Conservation (phyloP, 2,113 vertebrate species). For the Garra rufa region DNA sequence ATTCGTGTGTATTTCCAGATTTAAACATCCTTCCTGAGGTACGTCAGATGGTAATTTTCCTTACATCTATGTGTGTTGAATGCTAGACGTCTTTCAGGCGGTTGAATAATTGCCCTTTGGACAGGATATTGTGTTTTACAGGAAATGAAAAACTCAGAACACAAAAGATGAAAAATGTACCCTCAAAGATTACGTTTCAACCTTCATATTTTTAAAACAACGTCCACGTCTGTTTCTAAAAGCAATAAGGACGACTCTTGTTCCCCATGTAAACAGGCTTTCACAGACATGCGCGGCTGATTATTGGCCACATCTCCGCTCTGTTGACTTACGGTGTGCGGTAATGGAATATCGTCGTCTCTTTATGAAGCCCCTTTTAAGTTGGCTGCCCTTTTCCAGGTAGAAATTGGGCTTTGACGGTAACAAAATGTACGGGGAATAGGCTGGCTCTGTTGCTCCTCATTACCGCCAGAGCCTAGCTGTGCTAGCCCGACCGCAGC, state of each 20-base stretch:
- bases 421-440: constrained; percentile 49
- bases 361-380: constrained; percentile 60
- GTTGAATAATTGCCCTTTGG: constrained; percentile 32
- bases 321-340: constrained; percentile 30
- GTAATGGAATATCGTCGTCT: constrained; percentile 54
- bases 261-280: constrained; percentile 44
- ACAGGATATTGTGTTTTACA: constrained; percentile 49
- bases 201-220: constrained; percentile 11
- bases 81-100: neutral
- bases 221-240: constrained; percentile 41
- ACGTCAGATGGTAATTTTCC: neutral
- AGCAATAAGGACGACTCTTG: constrained; percentile 41
- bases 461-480: constrained; percentile 52
- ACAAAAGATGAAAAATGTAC: constrained; percentile 40
- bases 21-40: neutral
- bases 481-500: constrained; percentile 43
- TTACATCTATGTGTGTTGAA: neutral
- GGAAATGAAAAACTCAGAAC: constrained; percentile 47
- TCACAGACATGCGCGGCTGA: constrained; percentile 27
- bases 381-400: constrained; percentile 48
- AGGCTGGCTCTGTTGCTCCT: constrained; percentile 46
- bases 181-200: constrained; percentile 36
- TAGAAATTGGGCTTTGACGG: constrained; percentile 55
- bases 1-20: neutral
- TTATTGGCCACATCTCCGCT: constrained; percentile 43